Evolutionary conservation across 2,113 vertebrate species (phyloP), one percentile per base, ranked within the genome.

Genomic region (Thinocorus orbignyianus): DNA sequence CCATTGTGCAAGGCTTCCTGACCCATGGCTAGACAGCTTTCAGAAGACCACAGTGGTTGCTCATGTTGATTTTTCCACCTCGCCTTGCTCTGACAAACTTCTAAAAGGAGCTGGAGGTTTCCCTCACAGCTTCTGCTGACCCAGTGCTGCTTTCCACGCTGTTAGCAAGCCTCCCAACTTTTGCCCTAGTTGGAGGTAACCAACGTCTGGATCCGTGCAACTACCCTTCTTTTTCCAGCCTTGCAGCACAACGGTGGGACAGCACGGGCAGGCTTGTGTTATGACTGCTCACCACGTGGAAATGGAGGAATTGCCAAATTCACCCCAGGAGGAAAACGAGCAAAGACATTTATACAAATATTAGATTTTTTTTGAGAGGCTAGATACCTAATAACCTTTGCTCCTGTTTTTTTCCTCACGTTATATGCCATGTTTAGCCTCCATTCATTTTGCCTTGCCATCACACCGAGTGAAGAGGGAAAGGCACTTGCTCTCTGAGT

Each of bases 131-230:
- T 77, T 19, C 72, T 41, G 14, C n/a, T 0, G 1, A 73, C 54
- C 22, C 16, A 7, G 73, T 1, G 2, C 18, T 0, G 0, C 48
- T 78, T 86, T 78, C n/a, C n/a, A 35, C 0, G 0, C 35, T 6
- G 1, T 30, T 49, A 46, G 46, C 20, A 15, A 87, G 30, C 31
- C 23, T 86, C 66, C 12, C 54, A 87, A 17, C 33, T 69, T 69
- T 19, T 42, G 24, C 57, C 81, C 52, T 51, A 44, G 31, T 0
- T 88, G 79, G 88, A 77, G 1, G 1, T 33, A 64, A 66, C 42
- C 70, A 68, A 11, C 0, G 0, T 28, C 82, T 90, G 68, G 42
- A 49, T 88, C 22, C 1, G 0, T 62, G 78, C 42, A 49, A 62
- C 58, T 17, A 4, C 31, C 52, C 30, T 69, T 66, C 72, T 51